These are phyloP conservation scores for Rhineura floridana DNA, from an alignment of 2,113 vertebrate genomes.

Conservation along the genomic window DNA sequence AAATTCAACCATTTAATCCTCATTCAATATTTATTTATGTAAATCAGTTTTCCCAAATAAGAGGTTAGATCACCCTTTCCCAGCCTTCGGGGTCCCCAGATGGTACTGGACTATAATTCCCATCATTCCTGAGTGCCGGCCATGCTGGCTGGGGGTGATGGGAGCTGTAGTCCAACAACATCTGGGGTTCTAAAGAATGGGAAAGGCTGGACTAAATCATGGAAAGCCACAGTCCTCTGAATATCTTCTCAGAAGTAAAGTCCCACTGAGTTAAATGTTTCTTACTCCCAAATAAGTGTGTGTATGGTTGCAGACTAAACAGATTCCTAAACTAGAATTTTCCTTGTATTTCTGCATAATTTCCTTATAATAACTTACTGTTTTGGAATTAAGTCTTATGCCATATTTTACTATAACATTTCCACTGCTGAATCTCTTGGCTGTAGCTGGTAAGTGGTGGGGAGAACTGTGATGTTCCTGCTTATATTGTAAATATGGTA, in stretches of 20 bases:
- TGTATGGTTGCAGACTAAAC: background rate
- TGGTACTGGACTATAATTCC: too few species aligned
- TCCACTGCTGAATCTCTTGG: background rate
- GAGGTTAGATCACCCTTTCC: too few species aligned
- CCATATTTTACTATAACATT: background rate
- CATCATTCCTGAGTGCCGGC: too few species aligned
- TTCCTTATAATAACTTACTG: background rate
- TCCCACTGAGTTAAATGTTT: background rate
- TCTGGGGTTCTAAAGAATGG: too few species aligned
- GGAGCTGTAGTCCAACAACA: too few species aligned
- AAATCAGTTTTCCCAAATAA: constrained; percentile 28
- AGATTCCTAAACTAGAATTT: background rate
- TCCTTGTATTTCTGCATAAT: background rate
- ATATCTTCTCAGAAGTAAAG: background rate
- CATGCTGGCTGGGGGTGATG: too few species aligned
- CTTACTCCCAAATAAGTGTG: background rate
- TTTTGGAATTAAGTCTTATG: background rate
- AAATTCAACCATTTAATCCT: background rate
- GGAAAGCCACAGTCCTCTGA: background rate
- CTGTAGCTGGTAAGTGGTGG: background rate
- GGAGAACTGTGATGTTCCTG: too few species aligned
- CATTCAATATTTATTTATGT: constrained; percentile 19
- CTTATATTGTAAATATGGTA: too few species aligned
- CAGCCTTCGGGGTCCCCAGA: too few species aligned
- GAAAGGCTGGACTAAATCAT: too few species aligned